Percentiles rank a stretch among this genome's conserved stretches.
Evolutionary conservation across 2,113 vertebrate genomes (phyloP).

Genomic region (Platysteira castanea): DNA sequence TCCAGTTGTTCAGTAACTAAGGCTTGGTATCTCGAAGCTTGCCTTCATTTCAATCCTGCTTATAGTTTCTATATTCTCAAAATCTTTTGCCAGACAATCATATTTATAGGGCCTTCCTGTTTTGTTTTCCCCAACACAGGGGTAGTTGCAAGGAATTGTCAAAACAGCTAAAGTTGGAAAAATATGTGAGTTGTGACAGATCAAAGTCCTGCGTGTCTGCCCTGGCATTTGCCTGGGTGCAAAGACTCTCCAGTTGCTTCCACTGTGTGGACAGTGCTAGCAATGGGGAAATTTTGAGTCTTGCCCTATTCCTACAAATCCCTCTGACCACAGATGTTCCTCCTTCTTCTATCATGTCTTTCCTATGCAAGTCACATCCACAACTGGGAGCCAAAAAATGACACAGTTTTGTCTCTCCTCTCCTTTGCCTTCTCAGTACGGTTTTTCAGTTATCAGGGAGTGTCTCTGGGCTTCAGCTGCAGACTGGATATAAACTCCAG

Average conservation of each 20-base stretch:
- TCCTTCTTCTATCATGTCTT: neutral
- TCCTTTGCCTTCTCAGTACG: neutral
- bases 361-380: rapidly evolving
- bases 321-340: neutral
- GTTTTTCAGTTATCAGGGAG: neutral
- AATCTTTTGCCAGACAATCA: too few relatives aligned
- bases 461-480: neutral
- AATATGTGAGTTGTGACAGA: neutral
- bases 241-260: neutral
- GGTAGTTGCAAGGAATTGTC: neutral
- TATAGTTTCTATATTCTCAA: too few relatives aligned
- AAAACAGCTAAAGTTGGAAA: neutral
- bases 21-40: too few relatives aligned
- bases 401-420: neutral
- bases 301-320: neutral
- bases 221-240: neutral
- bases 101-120: too few relatives aligned
- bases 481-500: neutral
- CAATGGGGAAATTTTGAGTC: neutral
- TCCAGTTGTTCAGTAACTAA: too few relatives aligned
- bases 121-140: too few relatives aligned
- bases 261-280: neutral
- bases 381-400: neutral
- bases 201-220: neutral
- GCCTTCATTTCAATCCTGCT: too few relatives aligned